Evolutionary conservation across 2,888 invertebrate genomes (phyloP).

Genomic region (Spodoptera littoralis): DNA sequence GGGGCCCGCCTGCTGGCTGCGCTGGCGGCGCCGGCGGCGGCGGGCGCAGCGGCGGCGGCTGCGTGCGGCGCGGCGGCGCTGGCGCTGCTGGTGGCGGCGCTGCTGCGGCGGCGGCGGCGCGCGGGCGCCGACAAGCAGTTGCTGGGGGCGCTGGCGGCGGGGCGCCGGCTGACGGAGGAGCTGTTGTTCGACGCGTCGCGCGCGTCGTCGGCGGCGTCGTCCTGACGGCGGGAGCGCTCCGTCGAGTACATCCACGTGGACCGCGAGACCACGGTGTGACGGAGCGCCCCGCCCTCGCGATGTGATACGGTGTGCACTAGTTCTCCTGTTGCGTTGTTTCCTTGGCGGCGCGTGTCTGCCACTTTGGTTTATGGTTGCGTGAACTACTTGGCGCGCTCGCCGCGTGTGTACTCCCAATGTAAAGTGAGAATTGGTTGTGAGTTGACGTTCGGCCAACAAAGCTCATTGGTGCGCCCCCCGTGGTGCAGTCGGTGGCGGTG

Average conservation of each 20-base stretch:
- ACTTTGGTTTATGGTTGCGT: conserved; percentile 2
- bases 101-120: conserved; percentile 87
- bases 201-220: conserved; percentile 89
- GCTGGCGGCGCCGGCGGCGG: conserved; percentile 91
- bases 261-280: conserved; percentile 97
- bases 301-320: conserved; percentile 56
- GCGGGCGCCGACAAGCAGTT: conserved; percentile 89
- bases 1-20: conserved; percentile 81
- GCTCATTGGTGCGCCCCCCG: background rate
- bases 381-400: too few species aligned
- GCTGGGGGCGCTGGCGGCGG: conserved; percentile 89
- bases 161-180: conserved; percentile 92
- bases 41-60: conserved; percentile 85
- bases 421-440: conserved; percentile 37
- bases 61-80: conserved; percentile 85
- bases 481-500: background rate
- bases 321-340: conserved; percentile 51
- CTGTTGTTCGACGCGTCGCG: conserved; percentile 90
- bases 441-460: conserved; percentile 1
- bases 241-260: conserved; percentile 98
- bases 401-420: too few species aligned
- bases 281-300: conserved; percentile 67
- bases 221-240: conserved; percentile 97
- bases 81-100: conserved; percentile 77
- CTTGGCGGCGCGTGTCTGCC: conserved; percentile 22